Conservation (phyloP, 2,797 vertebrate species). For the Oryzias sinensis region DNA sequence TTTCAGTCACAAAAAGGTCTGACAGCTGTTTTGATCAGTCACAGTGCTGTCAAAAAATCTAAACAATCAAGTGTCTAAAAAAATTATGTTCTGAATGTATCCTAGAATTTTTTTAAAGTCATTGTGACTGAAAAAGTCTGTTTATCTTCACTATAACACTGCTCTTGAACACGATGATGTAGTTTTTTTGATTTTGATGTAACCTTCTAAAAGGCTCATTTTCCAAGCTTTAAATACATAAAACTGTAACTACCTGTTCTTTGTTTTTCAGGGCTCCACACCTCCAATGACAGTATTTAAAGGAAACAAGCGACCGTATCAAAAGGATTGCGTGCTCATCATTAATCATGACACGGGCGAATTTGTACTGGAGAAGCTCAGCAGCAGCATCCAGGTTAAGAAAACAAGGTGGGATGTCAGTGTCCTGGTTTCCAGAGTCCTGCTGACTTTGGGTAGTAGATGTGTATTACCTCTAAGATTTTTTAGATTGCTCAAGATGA, state of each 20-base stretch:
- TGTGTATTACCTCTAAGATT: background rate
- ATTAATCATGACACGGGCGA: slow-evolving; percentile 98
- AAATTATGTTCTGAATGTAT: too few relatives aligned
- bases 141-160: too few relatives aligned
- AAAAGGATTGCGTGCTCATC: slow-evolving; percentile 98
- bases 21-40: too few relatives aligned
- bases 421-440: too few relatives aligned
- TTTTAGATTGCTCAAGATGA: background rate
- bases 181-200: too few relatives aligned
- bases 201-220: background rate
- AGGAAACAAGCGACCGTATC: slow-evolving; percentile 96
- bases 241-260: background rate
- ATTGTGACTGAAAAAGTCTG: too few relatives aligned
- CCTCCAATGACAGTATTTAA: slow-evolving; percentile 99
- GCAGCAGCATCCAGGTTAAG: slow-evolving; percentile 98
- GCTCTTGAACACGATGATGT: too few relatives aligned
- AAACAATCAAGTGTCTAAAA: too few relatives aligned
- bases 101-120: too few relatives aligned
- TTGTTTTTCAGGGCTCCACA: slow-evolving; percentile 85
- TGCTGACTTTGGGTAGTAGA: background rate
- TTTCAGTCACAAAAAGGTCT: too few relatives aligned
- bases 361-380: slow-evolving; percentile 96
- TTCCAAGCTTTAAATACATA: background rate
- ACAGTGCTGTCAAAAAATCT: too few relatives aligned
- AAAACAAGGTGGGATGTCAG: slow-evolving; percentile 87